phyloP scores from a whole-genome alignment of 2,888 invertebrate genomes.

The Papilio elwesi region DNA sequence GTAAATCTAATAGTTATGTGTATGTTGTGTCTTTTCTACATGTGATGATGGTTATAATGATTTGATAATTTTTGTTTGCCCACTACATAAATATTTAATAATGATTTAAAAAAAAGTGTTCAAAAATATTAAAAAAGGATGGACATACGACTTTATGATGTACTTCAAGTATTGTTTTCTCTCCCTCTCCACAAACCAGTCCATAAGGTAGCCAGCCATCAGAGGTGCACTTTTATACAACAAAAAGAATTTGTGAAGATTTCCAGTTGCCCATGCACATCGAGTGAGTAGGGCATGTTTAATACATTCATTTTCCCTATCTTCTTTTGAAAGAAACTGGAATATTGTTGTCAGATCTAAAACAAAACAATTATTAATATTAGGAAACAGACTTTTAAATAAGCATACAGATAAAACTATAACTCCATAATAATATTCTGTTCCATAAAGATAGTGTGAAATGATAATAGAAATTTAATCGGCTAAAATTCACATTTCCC shows the following conservation, averaged over 20 bases:
- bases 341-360: slow-evolving; percentile 96
- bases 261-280: slow-evolving; percentile 96
- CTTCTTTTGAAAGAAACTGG: slow-evolving; percentile 90
- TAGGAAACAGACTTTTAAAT: not conserved
- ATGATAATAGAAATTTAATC: too few relatives aligned
- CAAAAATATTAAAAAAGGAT: slow-evolving; percentile 40
- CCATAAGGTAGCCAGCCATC: slow-evolving; percentile 98
- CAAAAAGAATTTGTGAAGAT: slow-evolving; percentile 96
- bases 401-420: too few relatives aligned
- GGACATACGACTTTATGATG: slow-evolving; percentile 98
- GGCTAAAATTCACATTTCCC: too few relatives aligned
- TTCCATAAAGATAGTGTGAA: too few relatives aligned
- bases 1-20: too few relatives aligned
- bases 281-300: slow-evolving; percentile 94
- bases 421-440: too few relatives aligned
- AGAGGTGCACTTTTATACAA: slow-evolving; percentile 94
- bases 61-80: not conserved
- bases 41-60: not conserved
- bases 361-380: slow-evolving; percentile 53
- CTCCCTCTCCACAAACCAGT: slow-evolving; percentile 98
- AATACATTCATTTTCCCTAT: slow-evolving; percentile 92
- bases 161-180: slow-evolving; percentile 95
- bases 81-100: slow-evolving; percentile 13
- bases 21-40: not conserved
- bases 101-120: slow-evolving; percentile 17